phyloP scores from a whole-genome alignment of 2,113 vertebrate species.

The Engraulis encrasicolus region DNA sequence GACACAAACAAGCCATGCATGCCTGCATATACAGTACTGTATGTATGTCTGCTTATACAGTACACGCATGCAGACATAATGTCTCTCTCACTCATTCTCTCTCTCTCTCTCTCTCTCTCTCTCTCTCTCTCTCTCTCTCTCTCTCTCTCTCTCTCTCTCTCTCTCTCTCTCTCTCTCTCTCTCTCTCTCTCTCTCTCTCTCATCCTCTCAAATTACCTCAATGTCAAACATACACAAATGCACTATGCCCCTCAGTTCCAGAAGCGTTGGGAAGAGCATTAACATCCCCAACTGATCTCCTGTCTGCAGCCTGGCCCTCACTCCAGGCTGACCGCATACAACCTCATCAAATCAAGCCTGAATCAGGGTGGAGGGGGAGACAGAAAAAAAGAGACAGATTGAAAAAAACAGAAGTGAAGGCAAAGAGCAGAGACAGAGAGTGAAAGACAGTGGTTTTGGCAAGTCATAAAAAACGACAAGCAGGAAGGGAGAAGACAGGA shows the following conservation, averaged over 20 bases:
- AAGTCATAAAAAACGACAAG: not conserved
- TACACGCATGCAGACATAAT: no score
- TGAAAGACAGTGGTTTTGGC: not conserved
- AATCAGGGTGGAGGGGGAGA: not conserved
- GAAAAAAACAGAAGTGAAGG: not conserved
- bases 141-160: not conserved
- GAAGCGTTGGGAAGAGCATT: not conserved
- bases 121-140: no score
- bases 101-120: no score
- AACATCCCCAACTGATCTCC: not conserved
- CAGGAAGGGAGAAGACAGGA: not conserved
- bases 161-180: not conserved
- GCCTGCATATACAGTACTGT: no score
- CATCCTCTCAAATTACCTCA: not conserved
- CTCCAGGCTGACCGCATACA: not conserved
- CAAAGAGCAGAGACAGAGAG: constrained; percentile 3
- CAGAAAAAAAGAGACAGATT: not conserved
- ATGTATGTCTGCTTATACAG: no score
- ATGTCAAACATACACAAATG: not conserved
- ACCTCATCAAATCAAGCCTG: constrained; percentile 6
- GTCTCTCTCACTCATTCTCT: no score
- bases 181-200: not conserved
- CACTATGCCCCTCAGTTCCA: not conserved
- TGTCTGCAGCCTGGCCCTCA: not conserved
- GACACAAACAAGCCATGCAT: no score